Percentiles rank a stretch among this genome's conserved stretches.
phyloP scores from a whole-genome alignment of 2,113 vertebrate species.

The Caranx ignobilis region DNA sequence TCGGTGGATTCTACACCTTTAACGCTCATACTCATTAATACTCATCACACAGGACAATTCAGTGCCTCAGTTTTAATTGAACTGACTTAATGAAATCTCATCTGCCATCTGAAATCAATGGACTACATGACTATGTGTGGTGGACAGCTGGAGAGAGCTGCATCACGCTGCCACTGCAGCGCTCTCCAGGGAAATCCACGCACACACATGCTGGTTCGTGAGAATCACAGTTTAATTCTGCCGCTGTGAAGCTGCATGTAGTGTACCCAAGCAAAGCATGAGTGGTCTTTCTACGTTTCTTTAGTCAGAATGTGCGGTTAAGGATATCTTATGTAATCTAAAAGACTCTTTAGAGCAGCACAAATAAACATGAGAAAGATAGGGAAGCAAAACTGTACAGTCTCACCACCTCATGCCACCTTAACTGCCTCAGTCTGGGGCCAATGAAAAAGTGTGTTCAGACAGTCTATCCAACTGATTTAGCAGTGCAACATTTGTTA shows the following conservation, averaged over 20 bases:
- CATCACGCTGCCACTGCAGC: slow-evolving; percentile 15
- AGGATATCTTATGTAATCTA: background rate
- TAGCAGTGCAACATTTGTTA: slow-evolving; percentile 61
- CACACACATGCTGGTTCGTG: background rate
- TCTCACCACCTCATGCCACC: background rate
- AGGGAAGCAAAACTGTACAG: background rate
- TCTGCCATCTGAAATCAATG: slow-evolving; percentile 72
- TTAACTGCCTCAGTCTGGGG: background rate
- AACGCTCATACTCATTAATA: too few species aligned
- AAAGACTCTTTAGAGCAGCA: background rate
- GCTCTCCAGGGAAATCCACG: slow-evolving; percentile 22
- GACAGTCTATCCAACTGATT: slow-evolving; percentile 43
- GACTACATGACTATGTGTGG: background rate
- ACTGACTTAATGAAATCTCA: slow-evolving; percentile 54
- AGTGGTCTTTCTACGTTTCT: background rate
- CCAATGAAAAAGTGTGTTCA: slow-evolving; percentile 27
- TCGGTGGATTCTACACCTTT: background rate
- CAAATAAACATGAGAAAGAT: background rate
- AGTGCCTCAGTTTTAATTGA: slow-evolving; percentile 54
- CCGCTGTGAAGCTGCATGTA: background rate
- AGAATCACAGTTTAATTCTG: background rate
- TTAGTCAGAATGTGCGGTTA: background rate
- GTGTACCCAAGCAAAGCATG: background rate
- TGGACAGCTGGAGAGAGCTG: slow-evolving; percentile 30
- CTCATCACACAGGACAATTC: background rate